These are phyloP conservation scores for Orchestes rusci DNA, from an alignment of 2,888 invertebrate genomes.

Conservation along the genomic window DNA sequence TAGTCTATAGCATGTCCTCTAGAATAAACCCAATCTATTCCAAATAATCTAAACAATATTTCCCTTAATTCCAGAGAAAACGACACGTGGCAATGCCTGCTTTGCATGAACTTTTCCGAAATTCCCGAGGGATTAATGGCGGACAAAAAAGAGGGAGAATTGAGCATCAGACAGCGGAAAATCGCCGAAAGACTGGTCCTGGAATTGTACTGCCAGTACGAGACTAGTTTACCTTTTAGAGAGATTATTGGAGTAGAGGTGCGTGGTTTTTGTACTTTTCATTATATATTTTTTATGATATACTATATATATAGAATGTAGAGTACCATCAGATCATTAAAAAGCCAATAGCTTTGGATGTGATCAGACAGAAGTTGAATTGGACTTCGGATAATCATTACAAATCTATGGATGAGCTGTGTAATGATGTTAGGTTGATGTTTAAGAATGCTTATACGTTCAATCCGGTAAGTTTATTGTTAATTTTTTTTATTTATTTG, in stretches of 20 bases:
- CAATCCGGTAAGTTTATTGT: conserved; percentile 61
- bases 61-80: conserved; percentile 50
- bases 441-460: conserved; percentile 82
- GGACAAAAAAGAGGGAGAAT: conserved; percentile 46
- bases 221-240: conserved; percentile 80
- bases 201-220: conserved; percentile 88
- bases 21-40: too few relatives aligned
- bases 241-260: conserved; percentile 74
- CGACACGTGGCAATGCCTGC: conserved; percentile 87
- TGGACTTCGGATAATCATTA: conserved; percentile 67
- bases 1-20: too few relatives aligned
- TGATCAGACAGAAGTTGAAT: conserved; percentile 73
- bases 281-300: conserved; percentile 3
- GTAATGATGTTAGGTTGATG: conserved; percentile 74
- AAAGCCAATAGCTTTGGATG: conserved; percentile 79
- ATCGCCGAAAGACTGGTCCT: conserved; percentile 77
- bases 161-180: conserved; percentile 57
- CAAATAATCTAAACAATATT: too few relatives aligned
- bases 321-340: conserved; percentile 65
- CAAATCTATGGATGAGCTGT: conserved; percentile 64
- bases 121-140: conserved; percentile 47
- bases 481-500: too few relatives aligned
- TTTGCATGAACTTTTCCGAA: conserved; percentile 78
- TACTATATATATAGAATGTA: conserved; percentile 46
- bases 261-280: neutral